phyloP scores from a whole-genome alignment of 2,113 vertebrate species.

The Otus sunia region DNA sequence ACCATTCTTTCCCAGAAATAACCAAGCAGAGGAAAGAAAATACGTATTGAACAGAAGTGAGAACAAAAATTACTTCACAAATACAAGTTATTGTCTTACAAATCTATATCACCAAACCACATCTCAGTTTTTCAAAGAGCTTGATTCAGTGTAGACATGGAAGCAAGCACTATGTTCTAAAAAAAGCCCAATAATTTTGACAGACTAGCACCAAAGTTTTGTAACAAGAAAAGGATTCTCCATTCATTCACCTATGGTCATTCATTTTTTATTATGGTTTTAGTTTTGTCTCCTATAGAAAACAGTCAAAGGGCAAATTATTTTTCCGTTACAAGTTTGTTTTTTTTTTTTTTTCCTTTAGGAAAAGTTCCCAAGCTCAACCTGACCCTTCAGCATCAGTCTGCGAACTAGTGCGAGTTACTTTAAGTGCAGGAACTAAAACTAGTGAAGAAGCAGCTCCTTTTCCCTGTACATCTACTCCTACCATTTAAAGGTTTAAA shows the following conservation, averaged over 20 bases:
- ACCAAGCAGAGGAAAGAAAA: neutral
- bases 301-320: neutral
- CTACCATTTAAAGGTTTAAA: neutral
- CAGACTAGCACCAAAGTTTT: neutral
- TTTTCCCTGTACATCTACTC: neutral
- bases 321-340: neutral
- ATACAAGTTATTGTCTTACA: neutral
- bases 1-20: slow-evolving; percentile 79
- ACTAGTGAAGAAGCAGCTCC: neutral
- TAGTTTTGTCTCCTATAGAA: neutral
- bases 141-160: neutral
- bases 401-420: neutral
- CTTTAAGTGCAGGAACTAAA: neutral
- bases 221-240: neutral
- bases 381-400: neutral
- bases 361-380: neutral
- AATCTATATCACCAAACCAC: neutral
- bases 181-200: neutral
- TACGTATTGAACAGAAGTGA: neutral
- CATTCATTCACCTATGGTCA: rapidly evolving
- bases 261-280: neutral
- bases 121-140: neutral
- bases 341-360: too few species aligned
- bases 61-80: neutral
- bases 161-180: neutral